These are phyloP conservation scores for Hydropotes inermis DNA, from an alignment of 2,113 vertebrate species.

Conservation along the genomic window DNA sequence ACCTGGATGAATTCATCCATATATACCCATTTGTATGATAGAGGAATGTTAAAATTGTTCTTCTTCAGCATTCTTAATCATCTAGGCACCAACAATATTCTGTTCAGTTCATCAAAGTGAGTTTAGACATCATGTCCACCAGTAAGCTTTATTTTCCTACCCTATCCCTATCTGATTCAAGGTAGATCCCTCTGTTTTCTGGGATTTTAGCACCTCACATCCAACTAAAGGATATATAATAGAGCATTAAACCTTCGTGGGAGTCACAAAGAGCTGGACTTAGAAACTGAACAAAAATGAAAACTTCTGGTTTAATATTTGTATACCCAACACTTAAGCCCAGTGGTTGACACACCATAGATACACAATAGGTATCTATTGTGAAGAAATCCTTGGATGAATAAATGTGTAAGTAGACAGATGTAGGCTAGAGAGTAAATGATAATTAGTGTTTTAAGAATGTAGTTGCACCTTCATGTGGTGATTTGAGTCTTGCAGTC, in stretches of 20 bases:
- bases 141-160: neutral
- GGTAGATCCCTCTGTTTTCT: neutral
- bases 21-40: neutral
- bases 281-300: neutral
- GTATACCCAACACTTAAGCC: neutral
- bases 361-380: neutral
- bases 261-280: neutral
- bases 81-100: neutral
- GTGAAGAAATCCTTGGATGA: neutral
- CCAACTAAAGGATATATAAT: neutral
- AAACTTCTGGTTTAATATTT: neutral
- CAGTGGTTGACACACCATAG: neutral
- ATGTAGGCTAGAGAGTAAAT: neutral
- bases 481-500: neutral
- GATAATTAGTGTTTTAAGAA: neutral
- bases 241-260: neutral
- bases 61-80: neutral
- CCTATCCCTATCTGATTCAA: neutral
- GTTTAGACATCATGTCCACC: neutral
- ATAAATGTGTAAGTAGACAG: neutral
- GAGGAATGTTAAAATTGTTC: neutral
- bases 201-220: neutral
- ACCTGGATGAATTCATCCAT: neutral
- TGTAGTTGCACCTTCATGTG: neutral
- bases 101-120: neutral